These are phyloP conservation scores for Manis crassicaudata DNA, from an alignment of 2,797 vertebrate genomes.

Conservation along the genomic window DNA sequence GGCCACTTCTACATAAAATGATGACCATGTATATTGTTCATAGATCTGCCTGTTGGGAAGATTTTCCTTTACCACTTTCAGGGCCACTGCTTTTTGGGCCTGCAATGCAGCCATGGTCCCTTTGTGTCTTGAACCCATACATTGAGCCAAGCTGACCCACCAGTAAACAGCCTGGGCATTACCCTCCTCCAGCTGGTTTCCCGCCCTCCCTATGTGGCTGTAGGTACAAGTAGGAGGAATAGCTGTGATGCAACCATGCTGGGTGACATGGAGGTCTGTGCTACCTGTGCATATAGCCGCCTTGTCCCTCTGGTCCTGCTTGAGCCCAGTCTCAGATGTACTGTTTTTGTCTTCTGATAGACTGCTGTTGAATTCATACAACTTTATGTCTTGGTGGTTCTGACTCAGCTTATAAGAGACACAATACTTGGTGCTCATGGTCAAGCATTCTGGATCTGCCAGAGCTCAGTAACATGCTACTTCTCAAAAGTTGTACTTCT, in stretches of 20 bases:
- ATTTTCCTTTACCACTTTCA: background rate
- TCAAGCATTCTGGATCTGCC: background rate
- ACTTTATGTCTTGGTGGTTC: background rate
- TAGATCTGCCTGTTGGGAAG: background rate
- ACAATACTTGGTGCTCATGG: background rate
- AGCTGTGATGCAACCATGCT: background rate
- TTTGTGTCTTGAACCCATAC: background rate
- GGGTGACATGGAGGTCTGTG: background rate
- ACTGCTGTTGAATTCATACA: background rate
- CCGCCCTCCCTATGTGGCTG: background rate
- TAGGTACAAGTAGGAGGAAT: background rate
- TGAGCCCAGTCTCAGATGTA: background rate
- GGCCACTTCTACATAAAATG: background rate
- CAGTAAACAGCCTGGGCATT: background rate
- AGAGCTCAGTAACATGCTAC: background rate
- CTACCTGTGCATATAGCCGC: background rate
- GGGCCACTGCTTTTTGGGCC: background rate
- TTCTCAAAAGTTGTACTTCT: background rate
- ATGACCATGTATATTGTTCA: background rate
- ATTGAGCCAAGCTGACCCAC: background rate
- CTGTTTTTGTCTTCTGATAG: background rate
- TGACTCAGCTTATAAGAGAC: background rate
- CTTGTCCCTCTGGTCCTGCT: background rate
- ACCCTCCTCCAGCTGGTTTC: background rate
- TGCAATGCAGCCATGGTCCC: background rate